Evolutionary conservation across 2,888 invertebrate species (phyloP), one percentile per base, ranked within the genome.

Genomic region (Orgyia antiqua): DNA sequence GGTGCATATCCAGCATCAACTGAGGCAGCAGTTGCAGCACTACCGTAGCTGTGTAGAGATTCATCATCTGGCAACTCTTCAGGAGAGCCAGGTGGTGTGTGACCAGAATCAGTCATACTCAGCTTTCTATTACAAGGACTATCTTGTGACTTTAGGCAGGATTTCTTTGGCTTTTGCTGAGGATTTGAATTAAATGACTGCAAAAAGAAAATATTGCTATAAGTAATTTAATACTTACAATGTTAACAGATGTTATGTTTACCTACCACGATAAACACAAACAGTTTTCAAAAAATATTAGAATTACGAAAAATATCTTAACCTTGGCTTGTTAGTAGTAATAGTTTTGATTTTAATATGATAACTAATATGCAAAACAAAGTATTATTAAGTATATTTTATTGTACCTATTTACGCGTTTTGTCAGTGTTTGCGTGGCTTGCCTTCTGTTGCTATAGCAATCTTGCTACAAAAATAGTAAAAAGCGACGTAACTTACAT

Each of bases 1-100:
- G 94, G 94, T 41, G 94, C 93, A 73, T 92, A 93, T 13, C 93
- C 93, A 65, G 94, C 94, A 68, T 94, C 94, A 58, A 94, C 92
- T 9, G 94, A 93, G 29, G 93, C 92, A 42, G 93, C 92, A 37
- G 93, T 93, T 52, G 93, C 93, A 43, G 90, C 90, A 71, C 94
- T 94, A 39, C 92, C 92, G 65, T 92, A 92, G 67, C 94, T 94
- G 60, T 91, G 91, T 39, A 94, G 77, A 38, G 94, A 94, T 54
- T 94, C 94, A 87, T 94, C 94, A 77, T 91, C 91, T 50, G 90
- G 90, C 52, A 89, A 63, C 32, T 89, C 88, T 59, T 90, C 90
- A 10, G 88, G 91, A 35, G 89, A 89, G 40, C 88, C 90, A 46
- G 89, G 90, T 44, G 88, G 89, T 42, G 90, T 90, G 55, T 87